Evolutionary conservation across 2,888 invertebrate species (phyloP), one percentile per base, ranked within the genome.

Genomic region (Melinopterus prodromus): DNA sequence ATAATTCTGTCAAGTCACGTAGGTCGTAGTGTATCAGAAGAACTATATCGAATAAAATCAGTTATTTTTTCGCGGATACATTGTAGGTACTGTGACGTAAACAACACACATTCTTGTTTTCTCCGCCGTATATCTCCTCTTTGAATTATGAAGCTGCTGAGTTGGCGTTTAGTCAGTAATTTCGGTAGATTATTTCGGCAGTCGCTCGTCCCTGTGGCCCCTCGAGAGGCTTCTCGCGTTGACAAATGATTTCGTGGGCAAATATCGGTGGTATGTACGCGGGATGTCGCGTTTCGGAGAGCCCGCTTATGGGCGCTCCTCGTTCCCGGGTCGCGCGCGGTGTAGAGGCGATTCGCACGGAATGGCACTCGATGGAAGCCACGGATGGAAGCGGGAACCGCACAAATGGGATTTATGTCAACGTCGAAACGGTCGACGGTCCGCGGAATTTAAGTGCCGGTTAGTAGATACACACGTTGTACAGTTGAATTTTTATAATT

Each of bases 401-500:
- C 84, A 86, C 86, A 85, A 87, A 86, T 85, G 85, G 85, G 85
- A 86, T 86, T 87, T 86, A 86, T 85, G 86, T 86, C 87, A 87
- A 83, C 84, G 87, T 87, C 87, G 77, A 77, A 35, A 36, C 83
- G 83, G 84, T 83, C 86, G 84, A 85, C 84, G 85, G 85, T 84
- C 84, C 84, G 82, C 81, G 87, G 87, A 87, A 87, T 88, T 85
- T 84, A 84, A 86, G 85, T 85, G 86, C 86, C 87, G 86, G 86
- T 86, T 86, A 86, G 87, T 85, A 86, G 86, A 88, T 88, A 86
- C 87, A 86, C 86, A 87, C 86, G 87, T 86, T 87, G 85, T 86
- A 84, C 86, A 87, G 85, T 84, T 86, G 88, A 88, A 88, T 87
- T 88, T 88, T 88, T 88, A 84, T 84, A 85, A 88, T 88, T 87